Evolutionary conservation across 1,140 invertebrate species (phyloP).

Genomic region (Panonychus citri): DNA sequence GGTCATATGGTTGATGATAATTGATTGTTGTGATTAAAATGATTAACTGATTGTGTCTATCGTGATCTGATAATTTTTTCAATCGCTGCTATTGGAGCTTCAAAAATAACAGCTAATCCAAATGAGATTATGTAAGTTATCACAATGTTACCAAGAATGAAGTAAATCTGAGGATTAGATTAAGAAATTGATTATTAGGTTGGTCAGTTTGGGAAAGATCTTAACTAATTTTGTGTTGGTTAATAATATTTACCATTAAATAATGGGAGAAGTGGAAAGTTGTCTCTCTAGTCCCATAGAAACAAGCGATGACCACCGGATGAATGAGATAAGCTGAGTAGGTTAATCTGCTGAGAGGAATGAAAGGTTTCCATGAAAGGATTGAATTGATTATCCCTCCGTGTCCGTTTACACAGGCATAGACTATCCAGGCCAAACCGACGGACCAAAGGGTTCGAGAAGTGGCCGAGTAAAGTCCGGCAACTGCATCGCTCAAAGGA

Average conservation of each 20-base stretch:
- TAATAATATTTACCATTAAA: conserved; percentile 12
- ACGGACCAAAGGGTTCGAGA: conserved; percentile 63
- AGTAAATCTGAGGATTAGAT: conserved; percentile 15
- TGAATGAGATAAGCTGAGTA: conserved; percentile 26
- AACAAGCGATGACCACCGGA: conserved; percentile 18
- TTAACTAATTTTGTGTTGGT: background rate
- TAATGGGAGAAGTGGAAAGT: conserved; percentile 13
- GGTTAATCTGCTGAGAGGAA: conserved; percentile 24
- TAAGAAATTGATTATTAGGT: too few relatives aligned
- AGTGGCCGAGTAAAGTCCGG: conserved; percentile 53
- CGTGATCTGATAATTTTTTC: conserved; percentile 16
- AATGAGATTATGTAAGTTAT: conserved; percentile 19
- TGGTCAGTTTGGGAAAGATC: background rate
- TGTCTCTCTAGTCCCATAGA: conserved; percentile 14
- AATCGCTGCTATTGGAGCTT: conserved; percentile 21
- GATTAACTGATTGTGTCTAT: background rate
- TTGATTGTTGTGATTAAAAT: background rate
- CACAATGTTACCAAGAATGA: conserved; percentile 18
- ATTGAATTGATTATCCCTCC: conserved; percentile 21
- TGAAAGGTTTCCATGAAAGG: conserved; percentile 21
- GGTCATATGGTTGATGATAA: too few relatives aligned
- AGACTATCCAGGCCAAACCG: conserved; percentile 55
- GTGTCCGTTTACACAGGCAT: conserved; percentile 56
- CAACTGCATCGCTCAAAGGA: conserved; percentile 4
- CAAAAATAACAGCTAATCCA: conserved; percentile 21